phyloP scores from a whole-genome alignment of 2,797 vertebrate species.

The Acridotheres tristis region DNA sequence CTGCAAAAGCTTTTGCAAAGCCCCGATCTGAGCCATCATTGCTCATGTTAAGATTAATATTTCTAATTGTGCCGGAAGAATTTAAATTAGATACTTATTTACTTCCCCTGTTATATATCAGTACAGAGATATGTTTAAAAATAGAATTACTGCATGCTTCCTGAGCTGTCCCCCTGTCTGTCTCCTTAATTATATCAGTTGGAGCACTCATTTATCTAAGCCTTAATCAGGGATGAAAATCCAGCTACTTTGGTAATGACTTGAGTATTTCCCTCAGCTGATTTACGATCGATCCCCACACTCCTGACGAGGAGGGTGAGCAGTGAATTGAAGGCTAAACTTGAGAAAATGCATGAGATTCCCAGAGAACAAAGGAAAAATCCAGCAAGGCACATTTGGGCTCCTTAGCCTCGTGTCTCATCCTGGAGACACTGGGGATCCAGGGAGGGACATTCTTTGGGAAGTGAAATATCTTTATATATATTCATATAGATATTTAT shows the following conservation, averaged over 20 bases:
- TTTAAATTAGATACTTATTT: constrained; percentile 69
- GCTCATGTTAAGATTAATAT: constrained; percentile 60
- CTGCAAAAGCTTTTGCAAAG: constrained; percentile 26
- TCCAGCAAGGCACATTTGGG: rapidly evolving
- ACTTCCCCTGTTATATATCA: constrained; percentile 41
- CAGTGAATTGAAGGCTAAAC: not conserved
- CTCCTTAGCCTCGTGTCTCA: rapidly evolving
- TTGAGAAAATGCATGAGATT: not conserved
- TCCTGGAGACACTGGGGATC: rapidly evolving
- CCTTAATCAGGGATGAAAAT: constrained; percentile 67
- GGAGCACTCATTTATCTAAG: constrained; percentile 68
- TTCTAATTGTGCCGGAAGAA: constrained; percentile 61
- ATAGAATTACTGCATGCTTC: constrained; percentile 65
- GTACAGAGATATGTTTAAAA: constrained; percentile 46
- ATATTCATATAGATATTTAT: too few species aligned
- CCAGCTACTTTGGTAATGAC: constrained; percentile 58
- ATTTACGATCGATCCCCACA: constrained; percentile 35
- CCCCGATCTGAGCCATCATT: not conserved
- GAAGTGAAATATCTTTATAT: not conserved
- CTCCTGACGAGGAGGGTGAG: not conserved
- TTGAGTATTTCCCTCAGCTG: constrained; percentile 41
- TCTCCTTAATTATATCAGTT: constrained; percentile 64
- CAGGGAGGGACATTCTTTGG: not conserved
- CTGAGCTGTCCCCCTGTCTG: constrained; percentile 51
- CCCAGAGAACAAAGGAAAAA: constrained; percentile 17